Conservation (phyloP, 2,888 invertebrate genomes). For the Drosophila neonasuta region DNA sequence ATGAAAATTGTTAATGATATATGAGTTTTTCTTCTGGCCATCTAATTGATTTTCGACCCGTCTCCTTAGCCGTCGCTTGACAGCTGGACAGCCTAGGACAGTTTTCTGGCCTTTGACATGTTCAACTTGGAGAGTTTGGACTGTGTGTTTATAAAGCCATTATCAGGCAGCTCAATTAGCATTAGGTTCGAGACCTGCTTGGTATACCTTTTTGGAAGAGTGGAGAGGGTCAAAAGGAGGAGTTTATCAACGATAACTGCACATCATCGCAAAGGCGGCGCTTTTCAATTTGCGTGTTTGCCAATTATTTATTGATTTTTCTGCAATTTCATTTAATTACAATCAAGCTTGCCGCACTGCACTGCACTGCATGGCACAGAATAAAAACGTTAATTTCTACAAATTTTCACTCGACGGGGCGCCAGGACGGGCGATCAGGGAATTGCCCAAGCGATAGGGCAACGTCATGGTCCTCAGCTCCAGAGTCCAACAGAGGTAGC, state of each 20-base stretch:
- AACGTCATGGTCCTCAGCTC: conserved; percentile 48
- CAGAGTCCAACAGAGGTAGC: conserved; percentile 7
- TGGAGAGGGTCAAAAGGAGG: neutral
- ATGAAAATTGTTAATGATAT: conserved; percentile 76
- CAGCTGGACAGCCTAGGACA: conserved; percentile 61
- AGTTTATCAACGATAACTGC: conserved; percentile 19
- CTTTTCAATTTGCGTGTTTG: conserved; percentile 27
- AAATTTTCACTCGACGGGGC: conserved; percentile 75
- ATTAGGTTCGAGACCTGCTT: neutral
- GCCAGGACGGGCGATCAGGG: conserved; percentile 37
- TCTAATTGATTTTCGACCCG: conserved; percentile 65
- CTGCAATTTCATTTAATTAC: conserved; percentile 76
- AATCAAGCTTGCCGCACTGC: conserved; percentile 13
- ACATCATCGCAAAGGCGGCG: conserved; percentile 40
- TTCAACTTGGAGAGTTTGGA: conserved; percentile 13
- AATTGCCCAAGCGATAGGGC: conserved; percentile 28
- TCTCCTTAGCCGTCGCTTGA: conserved; percentile 25
- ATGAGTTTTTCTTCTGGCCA: conserved; percentile 56
- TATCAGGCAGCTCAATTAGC: conserved; percentile 33
- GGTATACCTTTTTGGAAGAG: neutral
- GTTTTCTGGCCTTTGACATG: conserved; percentile 46
- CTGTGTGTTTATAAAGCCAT: conserved; percentile 72
- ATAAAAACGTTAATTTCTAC: conserved; percentile 77
- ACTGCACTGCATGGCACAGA: neutral
- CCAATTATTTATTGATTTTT: conserved; percentile 67